Evolutionary conservation across 1,140 invertebrate species (phyloP), one percentile per base, ranked within the genome.

Genomic region (Trissolcus basalis): DNA sequence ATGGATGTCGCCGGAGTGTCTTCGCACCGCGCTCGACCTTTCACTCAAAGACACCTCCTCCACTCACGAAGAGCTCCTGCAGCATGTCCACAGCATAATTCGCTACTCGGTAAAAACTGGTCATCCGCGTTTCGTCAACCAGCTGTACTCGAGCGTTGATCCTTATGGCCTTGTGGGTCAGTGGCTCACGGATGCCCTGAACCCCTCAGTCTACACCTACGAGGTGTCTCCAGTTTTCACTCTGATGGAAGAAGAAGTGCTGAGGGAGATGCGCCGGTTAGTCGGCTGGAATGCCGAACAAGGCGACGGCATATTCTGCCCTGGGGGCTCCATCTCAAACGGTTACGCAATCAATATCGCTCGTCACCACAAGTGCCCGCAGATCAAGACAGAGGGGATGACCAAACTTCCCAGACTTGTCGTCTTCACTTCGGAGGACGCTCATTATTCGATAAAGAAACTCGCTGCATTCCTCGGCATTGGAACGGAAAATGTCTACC

Each of bases 361-460:
- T 1, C 89, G 97, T 36, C 93, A 95, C 81, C 86, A 92, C 70
- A 83, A 75, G 54, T 83, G 79, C 48, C 85, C 85, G 7, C 61
- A 77, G 59, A 89, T 91, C 8, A 89, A 96, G 91, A 91, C 88
- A 72, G 90, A 91, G 81, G 94, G 95, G 0, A 87, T 95, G 2
- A 91, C 91, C 69, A 90, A 90, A 10, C 85, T 92, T 2, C 91
- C 92, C 8, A 90, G 92, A 27, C 81, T 96, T 39, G 92, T 96
- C 0, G 81, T 96, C 0, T 96, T 95, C 81, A 95, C 95, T 0
- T 96, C 95, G 0, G 93, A 94, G 82, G 94, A 99, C 88, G 94
- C 96, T 11, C 98, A 99, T 86, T 99, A 98, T 85, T 99, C 97
- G 0, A 92, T 98, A 4, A 94, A 95, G 77, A 97, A 97, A 81